Base-by-base conservation (phyloP, 2,888 invertebrate genomes). In the Cephonodes hylas region DNA sequence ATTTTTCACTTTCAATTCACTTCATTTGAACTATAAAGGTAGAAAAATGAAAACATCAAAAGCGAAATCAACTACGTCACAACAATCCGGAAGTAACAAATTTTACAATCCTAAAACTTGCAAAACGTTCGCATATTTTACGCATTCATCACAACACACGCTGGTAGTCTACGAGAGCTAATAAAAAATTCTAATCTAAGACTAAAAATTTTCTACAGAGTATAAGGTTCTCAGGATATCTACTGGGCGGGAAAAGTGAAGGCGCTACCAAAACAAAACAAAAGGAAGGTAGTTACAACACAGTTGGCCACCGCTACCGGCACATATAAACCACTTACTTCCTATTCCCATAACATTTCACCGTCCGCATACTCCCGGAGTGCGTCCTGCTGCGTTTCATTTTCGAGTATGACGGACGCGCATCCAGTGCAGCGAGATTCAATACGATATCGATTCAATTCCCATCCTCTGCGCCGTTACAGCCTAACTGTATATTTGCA, bases 401-500 rank as follows among this genome's bases (percentile, higher is more conserved):
- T 59, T 38, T 38, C 27, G 44, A 56, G 27, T 48, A 59, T 56
- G 46, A 53, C 42, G 20, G 48, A 59, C 62, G 60, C 60, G 59
- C 60, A 61, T 62, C 62, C 68, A 76, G 64, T 77, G 77, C 77
- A 77, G 68, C 69, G 65, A 73, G 70, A 71, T 66, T 65, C 77
- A 71, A 77, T 77, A 86, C 81, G 72, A 78, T 89, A 90, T 90
- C 85, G 90, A 89, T 89, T 86, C 74, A 79, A 81, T 83, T 80
- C 83, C 83, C 80, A 83, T 76, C 77, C 77, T 75, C 85, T 69
- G 66, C 74, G 77, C 83, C 79, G 82, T 83, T 84, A 85, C 85
- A 80, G 77, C 77, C 85, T 90, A 91, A 91, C 90, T 88, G 91
- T 92, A 90, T 80, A 90, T 91, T 91, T 91, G 91, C 91, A 91